Percentiles rank a stretch among this genome's conserved stretches.
Evolutionary conservation across 2,113 vertebrate genomes (phyloP).

Genomic region (Gymnarchus niloticus): DNA sequence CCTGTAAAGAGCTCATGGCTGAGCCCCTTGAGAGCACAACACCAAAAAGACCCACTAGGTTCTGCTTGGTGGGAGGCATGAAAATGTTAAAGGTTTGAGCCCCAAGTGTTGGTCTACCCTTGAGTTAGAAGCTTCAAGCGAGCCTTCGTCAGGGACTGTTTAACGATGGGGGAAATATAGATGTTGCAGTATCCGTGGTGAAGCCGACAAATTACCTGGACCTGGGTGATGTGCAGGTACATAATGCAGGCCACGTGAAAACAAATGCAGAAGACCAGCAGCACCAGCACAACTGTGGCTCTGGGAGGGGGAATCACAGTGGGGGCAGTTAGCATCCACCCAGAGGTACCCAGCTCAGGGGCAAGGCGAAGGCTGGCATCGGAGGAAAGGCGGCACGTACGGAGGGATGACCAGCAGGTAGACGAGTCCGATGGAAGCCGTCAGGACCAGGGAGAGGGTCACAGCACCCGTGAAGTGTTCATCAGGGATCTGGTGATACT

Average conservation of each 20-base stretch:
- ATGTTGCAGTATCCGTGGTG: not conserved
- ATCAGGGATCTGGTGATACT: slow-evolving; percentile 94
- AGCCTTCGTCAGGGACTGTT: not conserved
- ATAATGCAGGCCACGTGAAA: slow-evolving; percentile 91
- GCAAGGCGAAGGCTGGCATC: slow-evolving; percentile 20
- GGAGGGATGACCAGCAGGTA: slow-evolving; percentile 95
- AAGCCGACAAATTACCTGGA: slow-evolving; percentile 71
- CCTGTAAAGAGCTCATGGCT: no score
- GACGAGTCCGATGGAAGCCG: slow-evolving; percentile 87
- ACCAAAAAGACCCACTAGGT: no score
- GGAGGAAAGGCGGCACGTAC: slow-evolving; percentile 63
- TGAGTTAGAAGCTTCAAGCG: not conserved
- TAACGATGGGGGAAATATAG: not conserved
- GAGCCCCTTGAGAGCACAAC: no score
- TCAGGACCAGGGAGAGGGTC: slow-evolving; percentile 83
- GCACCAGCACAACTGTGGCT: slow-evolving; percentile 79
- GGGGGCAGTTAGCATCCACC: slow-evolving; percentile 12
- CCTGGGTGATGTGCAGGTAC: slow-evolving; percentile 85
- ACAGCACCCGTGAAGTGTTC: slow-evolving; percentile 92
- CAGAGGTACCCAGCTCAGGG: not conserved
- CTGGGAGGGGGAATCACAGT: slow-evolving; percentile 49
- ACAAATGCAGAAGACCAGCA: slow-evolving; percentile 91
- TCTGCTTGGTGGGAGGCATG: not conserved
- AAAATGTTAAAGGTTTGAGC: not conserved
- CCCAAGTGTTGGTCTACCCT: not conserved